A percentile compares a stretch with the other conserved stretches of the same genome.
Evolutionary conservation across 2,888 invertebrate species (phyloP).

Genomic region (Rhorus exstirpatorius): DNA sequence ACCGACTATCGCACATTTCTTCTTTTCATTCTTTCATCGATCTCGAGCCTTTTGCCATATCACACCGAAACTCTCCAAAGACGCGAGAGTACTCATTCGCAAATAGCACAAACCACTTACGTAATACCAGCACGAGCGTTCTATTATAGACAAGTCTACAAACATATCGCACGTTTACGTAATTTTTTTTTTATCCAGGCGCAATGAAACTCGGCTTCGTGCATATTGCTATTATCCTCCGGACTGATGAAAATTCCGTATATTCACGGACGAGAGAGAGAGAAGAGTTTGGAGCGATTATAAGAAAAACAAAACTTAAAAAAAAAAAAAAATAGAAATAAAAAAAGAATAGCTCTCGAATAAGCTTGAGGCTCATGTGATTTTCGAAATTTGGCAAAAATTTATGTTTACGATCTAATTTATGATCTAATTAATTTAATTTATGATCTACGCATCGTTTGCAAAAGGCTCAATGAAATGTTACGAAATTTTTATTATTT

Average conservation of each 20-base stretch:
- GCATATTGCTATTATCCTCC: neutral
- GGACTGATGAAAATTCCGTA: neutral
- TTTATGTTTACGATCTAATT: too few relatives aligned
- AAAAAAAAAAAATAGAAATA: too few relatives aligned
- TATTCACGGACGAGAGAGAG: neutral
- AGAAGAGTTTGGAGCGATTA: too few relatives aligned
- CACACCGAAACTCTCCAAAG: conserved; percentile 30
- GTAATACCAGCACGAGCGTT: conserved; percentile 45
- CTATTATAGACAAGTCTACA: conserved; percentile 45
- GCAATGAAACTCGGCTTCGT: conserved; percentile 34
- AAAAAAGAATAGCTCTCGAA: too few relatives aligned
- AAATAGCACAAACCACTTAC: conserved; percentile 61
- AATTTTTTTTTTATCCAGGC: conserved; percentile 47
- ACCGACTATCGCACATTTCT: neutral
- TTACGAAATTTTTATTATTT: too few relatives aligned
- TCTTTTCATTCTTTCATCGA: neutral
- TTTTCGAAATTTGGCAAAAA: too few relatives aligned
- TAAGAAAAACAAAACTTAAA: too few relatives aligned
- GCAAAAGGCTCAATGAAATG: too few relatives aligned
- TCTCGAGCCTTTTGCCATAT: neutral
- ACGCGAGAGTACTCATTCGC: conserved; percentile 45
- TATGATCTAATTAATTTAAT: too few relatives aligned
- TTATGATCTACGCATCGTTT: too few relatives aligned
- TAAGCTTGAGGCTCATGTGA: too few relatives aligned
- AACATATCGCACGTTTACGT: conserved; percentile 45